Percentiles rank a stretch among this genome's conserved stretches.
Evolutionary conservation across 2,888 invertebrate species (phyloP).

Genomic region (Monopis laevigella): DNA sequence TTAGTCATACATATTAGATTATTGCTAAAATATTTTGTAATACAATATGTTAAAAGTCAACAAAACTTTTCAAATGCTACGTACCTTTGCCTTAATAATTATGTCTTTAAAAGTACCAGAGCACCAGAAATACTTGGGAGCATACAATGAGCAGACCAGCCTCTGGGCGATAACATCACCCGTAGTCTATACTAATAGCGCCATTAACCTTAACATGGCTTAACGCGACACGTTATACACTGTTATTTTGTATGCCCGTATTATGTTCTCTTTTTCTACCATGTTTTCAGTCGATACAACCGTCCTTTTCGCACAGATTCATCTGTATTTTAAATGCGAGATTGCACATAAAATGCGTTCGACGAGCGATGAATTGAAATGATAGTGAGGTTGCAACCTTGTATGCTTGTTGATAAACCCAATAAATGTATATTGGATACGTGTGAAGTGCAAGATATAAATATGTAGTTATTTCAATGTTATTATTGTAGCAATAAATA

Average conservation of each 20-base stretch:
- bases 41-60: too few species aligned
- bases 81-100: neutral
- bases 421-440: too few species aligned
- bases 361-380: conserved; percentile 37
- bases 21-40: too few species aligned
- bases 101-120: too few species aligned
- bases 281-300: neutral
- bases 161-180: conserved; percentile 44
- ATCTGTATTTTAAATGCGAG: conserved; percentile 31
- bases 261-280: conserved; percentile 5
- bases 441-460: too few species aligned
- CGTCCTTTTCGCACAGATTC: conserved; percentile 12
- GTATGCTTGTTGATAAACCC: too few species aligned
- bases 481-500: too few species aligned
- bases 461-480: too few species aligned
- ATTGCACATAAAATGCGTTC: neutral
- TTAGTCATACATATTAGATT: too few species aligned
- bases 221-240: conserved; percentile 36
- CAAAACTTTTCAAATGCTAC: neutral
- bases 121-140: neutral
- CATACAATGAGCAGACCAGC: conserved; percentile 19
- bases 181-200: conserved; percentile 51
- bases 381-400: conserved; percentile 30
- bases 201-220: conserved; percentile 55
- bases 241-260: neutral